Conservation (phyloP, 2,888 invertebrate species). For the Ceraclea dissimilis region DNA sequence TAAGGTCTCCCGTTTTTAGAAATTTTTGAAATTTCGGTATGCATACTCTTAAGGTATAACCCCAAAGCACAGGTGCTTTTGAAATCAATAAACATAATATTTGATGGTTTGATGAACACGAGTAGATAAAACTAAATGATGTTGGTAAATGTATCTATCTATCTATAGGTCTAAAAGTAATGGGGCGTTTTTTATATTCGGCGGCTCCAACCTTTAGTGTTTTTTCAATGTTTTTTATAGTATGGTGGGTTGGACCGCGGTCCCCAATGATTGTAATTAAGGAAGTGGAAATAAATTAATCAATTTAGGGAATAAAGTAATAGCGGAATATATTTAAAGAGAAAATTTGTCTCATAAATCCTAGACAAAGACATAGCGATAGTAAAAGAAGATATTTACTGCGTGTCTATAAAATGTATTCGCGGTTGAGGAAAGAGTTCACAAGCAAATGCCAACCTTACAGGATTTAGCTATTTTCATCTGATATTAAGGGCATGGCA, state of each 20-base stretch:
- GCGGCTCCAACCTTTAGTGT: not conserved
- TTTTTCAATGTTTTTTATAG: not conserved
- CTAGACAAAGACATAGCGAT: no score
- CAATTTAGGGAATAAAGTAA: not conserved
- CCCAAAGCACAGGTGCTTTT: not conserved
- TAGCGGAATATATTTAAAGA: not conserved
- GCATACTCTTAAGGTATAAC: no score
- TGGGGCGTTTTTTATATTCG: not conserved
- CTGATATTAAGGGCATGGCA: no score
- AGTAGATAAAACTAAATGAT: not conserved
- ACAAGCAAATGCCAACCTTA: no score
- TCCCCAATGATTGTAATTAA: not conserved
- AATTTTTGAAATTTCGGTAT: no score
- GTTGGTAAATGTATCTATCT: not conserved
- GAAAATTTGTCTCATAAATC: no score
- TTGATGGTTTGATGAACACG: not conserved
- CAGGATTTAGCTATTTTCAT: no score
- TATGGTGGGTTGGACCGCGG: not conserved
- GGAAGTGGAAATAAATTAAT: not conserved
- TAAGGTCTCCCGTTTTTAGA: no score
- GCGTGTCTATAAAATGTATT: no score
- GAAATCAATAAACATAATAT: slow-evolving; percentile 1
- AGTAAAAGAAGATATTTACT: no score
- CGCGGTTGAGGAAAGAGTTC: no score
- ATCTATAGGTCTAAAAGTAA: no score